Evolutionary conservation across 1,140 invertebrate species (phyloP), one percentile per base, ranked within the genome.

Genomic region (Aphelinus certus): DNA sequence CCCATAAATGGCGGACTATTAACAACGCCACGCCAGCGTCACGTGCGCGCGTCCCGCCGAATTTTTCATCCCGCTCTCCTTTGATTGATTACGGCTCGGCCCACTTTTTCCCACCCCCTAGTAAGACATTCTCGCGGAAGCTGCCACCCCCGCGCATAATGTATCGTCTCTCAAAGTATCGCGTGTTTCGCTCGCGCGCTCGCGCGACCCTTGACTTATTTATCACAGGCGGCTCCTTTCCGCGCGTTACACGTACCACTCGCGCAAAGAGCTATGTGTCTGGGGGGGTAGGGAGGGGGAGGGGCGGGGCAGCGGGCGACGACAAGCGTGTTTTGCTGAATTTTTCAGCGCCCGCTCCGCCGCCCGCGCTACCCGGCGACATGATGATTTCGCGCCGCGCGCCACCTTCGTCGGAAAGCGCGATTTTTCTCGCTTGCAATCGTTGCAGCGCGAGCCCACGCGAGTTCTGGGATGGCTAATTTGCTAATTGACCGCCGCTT

Each of bases 131-230:
- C 42, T 56, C 60, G 56, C 47, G 65, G 4, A 53, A 53, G 51
- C 51, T 53, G 51, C 9, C 9, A 53, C 9, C 4, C 51, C 51
- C 51, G 4, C 9, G n/a, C 57, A 58, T 72, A 65, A 72, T 65
- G 45, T 69, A 69, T 74, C 66, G 51, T 62, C 55, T 55, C 45
- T 74, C 72, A 74, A 74, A 74, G 58, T 56, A 68, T 73, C 64
- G 43, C 64, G 49, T 68, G 42, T 53, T 4, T 53, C 4, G 51
- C 51, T 53, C 9, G 51, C 51, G 4, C 51, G 4, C 26, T 72
- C 64, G 10, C 56, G 43, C 58, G 42, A 43, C 51, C 65, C 66
- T 63, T 74, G 73, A 74, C 64, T 74, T 74, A 74, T 69, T 69
- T 74, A 68, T 74, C 66, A 74, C 61, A 10, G 7, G 64, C 2